phyloP scores from a whole-genome alignment of 2,113 vertebrate species.

The Psettodes erumei region DNA sequence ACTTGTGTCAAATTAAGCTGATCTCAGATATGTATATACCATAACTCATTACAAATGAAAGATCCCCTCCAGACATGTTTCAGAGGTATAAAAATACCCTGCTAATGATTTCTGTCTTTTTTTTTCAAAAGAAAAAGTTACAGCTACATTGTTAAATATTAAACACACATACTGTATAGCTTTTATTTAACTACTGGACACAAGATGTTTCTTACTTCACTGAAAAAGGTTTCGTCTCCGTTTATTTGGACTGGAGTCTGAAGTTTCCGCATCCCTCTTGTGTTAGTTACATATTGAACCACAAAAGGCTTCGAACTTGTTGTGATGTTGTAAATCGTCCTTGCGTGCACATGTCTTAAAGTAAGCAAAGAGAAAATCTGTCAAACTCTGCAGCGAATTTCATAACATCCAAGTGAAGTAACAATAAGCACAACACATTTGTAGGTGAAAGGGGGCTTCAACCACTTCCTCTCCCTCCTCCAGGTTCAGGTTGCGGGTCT shows the following conservation, averaged over 20 bases:
- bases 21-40: too few species aligned
- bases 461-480: rapidly evolving
- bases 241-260: too few species aligned
- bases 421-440: not conserved
- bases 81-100: not conserved
- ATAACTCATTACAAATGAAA: not conserved
- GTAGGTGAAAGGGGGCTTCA: not conserved
- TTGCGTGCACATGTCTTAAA: too few species aligned
- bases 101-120: not conserved
- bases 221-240: too few species aligned
- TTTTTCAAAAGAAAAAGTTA: not conserved
- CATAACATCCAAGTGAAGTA: not conserved
- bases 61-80: not conserved
- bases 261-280: too few species aligned
- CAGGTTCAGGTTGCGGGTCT: slow-evolving; percentile 93
- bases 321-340: too few species aligned
- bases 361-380: too few species aligned
- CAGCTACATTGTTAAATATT: not conserved
- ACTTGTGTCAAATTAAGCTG: too few species aligned
- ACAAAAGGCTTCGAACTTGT: too few species aligned
- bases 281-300: too few species aligned
- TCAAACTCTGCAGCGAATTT: not conserved
- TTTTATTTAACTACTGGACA: not conserved
- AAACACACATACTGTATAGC: too few species aligned
- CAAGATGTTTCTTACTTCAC: not conserved